Evolutionary conservation across 2,888 invertebrate genomes (phyloP).

Genomic region (Cephus runcator): DNA sequence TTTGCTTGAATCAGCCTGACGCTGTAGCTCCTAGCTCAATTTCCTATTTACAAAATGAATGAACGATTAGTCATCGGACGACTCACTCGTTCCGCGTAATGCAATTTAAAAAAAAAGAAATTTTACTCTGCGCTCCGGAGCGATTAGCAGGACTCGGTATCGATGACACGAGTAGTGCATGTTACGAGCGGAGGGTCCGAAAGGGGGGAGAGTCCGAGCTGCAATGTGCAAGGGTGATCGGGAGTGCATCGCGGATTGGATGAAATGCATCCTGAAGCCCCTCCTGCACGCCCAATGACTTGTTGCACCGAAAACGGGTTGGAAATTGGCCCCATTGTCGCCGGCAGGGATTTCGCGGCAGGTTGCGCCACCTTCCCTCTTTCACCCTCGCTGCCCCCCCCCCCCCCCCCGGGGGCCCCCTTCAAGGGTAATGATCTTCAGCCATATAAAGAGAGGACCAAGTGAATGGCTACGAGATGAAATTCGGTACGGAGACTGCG

Average conservation of each 20-base stretch:
- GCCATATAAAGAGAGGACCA: background rate
- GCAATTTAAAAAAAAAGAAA: too few species aligned
- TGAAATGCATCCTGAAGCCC: background rate
- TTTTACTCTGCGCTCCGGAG: background rate
- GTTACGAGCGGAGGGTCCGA: too few species aligned
- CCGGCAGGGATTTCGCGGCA: background rate
- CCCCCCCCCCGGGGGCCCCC: too few species aligned
- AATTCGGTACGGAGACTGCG: background rate
- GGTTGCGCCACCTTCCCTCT: background rate
- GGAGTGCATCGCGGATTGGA: background rate
- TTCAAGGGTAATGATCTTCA: background rate
- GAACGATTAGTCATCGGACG: background rate
- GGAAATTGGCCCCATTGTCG: background rate
- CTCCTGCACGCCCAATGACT: background rate
- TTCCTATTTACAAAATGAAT: background rate
- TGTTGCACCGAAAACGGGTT: background rate
- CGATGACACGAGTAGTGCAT: background rate
- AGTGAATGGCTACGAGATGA: background rate
- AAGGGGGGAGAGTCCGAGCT: too few species aligned
- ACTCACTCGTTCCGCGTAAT: background rate
- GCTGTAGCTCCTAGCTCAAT: background rate
- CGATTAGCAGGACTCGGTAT: background rate
- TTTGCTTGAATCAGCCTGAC: too few species aligned
- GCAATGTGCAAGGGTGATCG: too few species aligned
- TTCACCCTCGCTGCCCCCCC: too few species aligned